Evolutionary conservation across 1,140 invertebrate genomes (phyloP).

Genomic region (Hypothenemus hampei): DNA sequence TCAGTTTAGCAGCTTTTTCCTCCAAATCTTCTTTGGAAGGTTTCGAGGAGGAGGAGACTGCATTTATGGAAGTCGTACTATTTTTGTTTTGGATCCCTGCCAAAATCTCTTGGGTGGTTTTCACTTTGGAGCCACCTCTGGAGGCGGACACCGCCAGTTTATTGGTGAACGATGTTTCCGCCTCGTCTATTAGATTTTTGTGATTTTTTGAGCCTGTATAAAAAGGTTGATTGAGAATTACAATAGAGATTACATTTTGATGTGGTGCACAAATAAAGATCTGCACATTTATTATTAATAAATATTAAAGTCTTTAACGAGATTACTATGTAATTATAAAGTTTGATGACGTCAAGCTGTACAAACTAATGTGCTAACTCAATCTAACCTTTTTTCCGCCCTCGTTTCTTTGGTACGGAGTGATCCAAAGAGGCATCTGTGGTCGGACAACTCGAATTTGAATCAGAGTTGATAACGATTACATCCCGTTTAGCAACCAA

Average conservation of each 20-base stretch:
- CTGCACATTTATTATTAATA: too few relatives aligned
- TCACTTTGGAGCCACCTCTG: conserved; percentile 65
- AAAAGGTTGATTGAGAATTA: background rate
- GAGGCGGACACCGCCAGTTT: conserved; percentile 60
- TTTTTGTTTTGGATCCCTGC: conserved; percentile 68
- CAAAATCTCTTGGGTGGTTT: conserved; percentile 79
- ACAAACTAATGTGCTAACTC: too few relatives aligned
- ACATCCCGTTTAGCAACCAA: conserved; percentile 31
- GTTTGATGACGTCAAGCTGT: too few relatives aligned
- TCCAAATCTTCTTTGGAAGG: conserved; percentile 41
- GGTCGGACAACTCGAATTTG: conserved; percentile 42
- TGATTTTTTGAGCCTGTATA: conserved; percentile 55
- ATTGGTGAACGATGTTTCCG: conserved; percentile 54
- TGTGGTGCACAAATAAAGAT: too few relatives aligned
- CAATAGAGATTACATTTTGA: too few relatives aligned
- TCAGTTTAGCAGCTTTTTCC: conserved; percentile 43
- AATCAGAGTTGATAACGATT: conserved; percentile 44
- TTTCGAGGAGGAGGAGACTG: background rate
- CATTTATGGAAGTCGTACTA: conserved; percentile 22
- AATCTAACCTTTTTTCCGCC: conserved; percentile 64
- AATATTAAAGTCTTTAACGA: too few relatives aligned
- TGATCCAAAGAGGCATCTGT: conserved; percentile 36
- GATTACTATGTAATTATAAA: too few relatives aligned
- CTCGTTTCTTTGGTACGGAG: conserved; percentile 54
- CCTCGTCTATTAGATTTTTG: conserved; percentile 49